Percentiles rank a stretch among this genome's conserved stretches.
These are phyloP conservation scores for Vespertilio murinus DNA, from an alignment of 2,797 vertebrate species.

Conservation along the genomic window DNA sequence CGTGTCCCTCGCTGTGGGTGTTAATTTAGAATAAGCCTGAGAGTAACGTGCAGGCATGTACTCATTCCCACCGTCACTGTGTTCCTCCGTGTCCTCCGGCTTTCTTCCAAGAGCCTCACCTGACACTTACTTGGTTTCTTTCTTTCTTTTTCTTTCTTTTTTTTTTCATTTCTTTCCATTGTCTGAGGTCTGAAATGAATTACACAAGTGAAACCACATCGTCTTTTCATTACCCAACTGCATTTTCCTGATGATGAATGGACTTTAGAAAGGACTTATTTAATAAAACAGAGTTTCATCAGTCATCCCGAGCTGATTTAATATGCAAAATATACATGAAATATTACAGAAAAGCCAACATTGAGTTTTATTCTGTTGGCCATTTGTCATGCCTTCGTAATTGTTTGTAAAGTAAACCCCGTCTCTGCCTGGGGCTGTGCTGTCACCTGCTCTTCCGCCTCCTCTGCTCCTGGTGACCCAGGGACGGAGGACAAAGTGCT, in stretches of 20 bases:
- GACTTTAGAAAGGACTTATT: slow-evolving; percentile 53
- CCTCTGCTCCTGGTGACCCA: not conserved
- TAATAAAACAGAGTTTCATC: slow-evolving; percentile 71
- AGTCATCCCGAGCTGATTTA: slow-evolving; percentile 63
- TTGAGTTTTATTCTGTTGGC: slow-evolving; percentile 50
- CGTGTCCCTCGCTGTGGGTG: not conserved
- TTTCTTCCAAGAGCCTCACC: slow-evolving; percentile 15
- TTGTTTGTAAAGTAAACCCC: slow-evolving; percentile 22
- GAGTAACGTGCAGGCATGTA: not conserved
- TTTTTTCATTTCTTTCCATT: not conserved
- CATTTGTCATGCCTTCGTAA: slow-evolving; percentile 48
- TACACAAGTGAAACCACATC: slow-evolving; percentile 44
- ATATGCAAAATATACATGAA: slow-evolving; percentile 58
- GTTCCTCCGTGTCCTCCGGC: not conserved
- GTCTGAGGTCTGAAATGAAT: slow-evolving; percentile 58
- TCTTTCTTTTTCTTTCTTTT: slow-evolving; percentile 4
- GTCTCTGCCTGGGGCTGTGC: not conserved
- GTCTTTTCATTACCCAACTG: slow-evolving; percentile 53
- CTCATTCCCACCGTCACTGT: not conserved
- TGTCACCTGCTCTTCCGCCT: not conserved
- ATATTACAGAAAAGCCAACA: slow-evolving; percentile 49
- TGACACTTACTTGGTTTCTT: not conserved
- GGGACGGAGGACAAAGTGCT: not conserved
- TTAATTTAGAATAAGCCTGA: not conserved
- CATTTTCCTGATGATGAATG: slow-evolving; percentile 55